phyloP scores from a whole-genome alignment of 1,140 invertebrate genomes.

The Zeugodacus cucurbitae region DNA sequence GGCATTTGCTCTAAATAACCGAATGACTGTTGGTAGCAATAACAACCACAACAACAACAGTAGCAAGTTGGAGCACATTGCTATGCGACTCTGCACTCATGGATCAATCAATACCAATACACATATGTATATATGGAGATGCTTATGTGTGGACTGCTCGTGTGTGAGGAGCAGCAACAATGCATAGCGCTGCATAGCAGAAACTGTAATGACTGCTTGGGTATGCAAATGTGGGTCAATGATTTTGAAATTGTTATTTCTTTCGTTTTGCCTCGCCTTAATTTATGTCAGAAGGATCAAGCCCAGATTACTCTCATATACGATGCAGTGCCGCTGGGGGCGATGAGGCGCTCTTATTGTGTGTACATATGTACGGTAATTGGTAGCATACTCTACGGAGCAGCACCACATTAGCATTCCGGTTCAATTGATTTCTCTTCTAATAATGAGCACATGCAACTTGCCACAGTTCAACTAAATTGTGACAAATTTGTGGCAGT shows the following conservation, averaged over 20 bases:
- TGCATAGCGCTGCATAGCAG: background rate
- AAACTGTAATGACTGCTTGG: background rate
- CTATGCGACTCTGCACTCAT: background rate
- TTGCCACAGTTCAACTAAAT: background rate
- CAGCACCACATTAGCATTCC: background rate
- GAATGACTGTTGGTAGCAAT: background rate
- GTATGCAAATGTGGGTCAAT: conserved; percentile 28
- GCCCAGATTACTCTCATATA: background rate
- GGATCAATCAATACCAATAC: background rate
- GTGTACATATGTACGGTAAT: background rate
- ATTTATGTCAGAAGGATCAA: conserved; percentile 5
- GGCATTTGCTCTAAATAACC: conserved; percentile 3
- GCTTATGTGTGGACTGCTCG: background rate
- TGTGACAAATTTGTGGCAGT: background rate
- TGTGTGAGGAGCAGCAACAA: background rate
- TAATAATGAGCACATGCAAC: background rate
- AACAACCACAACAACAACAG: background rate
- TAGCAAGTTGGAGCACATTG: too few species aligned
- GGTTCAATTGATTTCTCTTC: background rate
- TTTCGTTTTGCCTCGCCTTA: background rate
- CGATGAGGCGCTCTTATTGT: background rate
- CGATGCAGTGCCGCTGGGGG: accelerated
- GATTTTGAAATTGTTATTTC: conserved; percentile 28
- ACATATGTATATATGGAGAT: background rate
- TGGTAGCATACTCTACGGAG: background rate